These are phyloP conservation scores for Falco peregrinus DNA, from an alignment of 2,797 vertebrate genomes.

Conservation along the genomic window DNA sequence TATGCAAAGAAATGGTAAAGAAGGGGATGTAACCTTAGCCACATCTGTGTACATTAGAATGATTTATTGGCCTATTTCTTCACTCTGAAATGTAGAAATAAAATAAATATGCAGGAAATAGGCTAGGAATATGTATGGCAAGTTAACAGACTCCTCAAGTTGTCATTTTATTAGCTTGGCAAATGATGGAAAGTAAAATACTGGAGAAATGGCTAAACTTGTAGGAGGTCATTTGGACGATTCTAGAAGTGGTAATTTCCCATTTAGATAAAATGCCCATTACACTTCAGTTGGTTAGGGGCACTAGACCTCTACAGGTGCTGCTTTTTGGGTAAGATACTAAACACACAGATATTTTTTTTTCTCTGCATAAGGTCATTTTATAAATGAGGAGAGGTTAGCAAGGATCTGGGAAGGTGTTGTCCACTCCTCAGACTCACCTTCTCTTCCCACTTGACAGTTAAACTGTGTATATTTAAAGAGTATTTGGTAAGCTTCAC, in stretches of 20 bases:
- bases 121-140: neutral
- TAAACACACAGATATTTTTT: neutral
- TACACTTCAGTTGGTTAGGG: too few species aligned
- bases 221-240: neutral
- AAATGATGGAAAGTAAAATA: neutral
- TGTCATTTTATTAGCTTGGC: constrained; percentile 12
- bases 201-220: neutral
- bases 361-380: neutral
- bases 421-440: neutral
- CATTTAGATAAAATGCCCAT: neutral
- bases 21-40: neutral
- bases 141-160: neutral
- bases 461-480: neutral
- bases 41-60: constrained; percentile 18
- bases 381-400: neutral
- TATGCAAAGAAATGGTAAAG: neutral
- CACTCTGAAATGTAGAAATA: constrained; percentile 8
- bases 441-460: neutral
- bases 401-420: neutral
- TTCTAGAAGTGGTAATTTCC: neutral
- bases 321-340: neutral
- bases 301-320: neutral
- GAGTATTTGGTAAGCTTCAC: neutral
- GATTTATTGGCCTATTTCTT: constrained; percentile 28
- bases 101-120: neutral